Evolutionary conservation across 2,113 vertebrate species (phyloP).

Genomic region (Egretta garzetta): DNA sequence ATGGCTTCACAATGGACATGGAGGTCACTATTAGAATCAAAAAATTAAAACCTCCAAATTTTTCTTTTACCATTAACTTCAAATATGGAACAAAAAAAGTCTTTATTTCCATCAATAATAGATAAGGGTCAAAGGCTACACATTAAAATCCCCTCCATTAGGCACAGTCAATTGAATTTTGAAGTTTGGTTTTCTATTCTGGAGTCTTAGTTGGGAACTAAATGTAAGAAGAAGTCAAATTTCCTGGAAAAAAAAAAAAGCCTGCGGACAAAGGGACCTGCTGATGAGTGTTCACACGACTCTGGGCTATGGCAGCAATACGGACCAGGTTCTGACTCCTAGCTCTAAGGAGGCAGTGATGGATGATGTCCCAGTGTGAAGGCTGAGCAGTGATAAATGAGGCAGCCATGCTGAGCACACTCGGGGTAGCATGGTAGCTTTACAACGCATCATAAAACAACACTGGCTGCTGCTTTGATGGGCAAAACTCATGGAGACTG

Average conservation of each 20-base stretch:
- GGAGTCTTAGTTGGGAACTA: slow-evolving; percentile 49
- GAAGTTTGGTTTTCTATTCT: slow-evolving; percentile 20
- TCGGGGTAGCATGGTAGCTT: neutral
- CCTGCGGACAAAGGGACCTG: slow-evolving; percentile 61
- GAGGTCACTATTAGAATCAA: slow-evolving; percentile 8
- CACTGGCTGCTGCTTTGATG: slow-evolving; percentile 4
- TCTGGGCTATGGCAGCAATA: neutral
- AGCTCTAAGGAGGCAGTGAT: slow-evolving; percentile 63
- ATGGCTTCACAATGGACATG: slow-evolving; percentile 45
- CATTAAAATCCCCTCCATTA: slow-evolving; percentile 68
- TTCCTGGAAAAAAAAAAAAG: slow-evolving; percentile 44
- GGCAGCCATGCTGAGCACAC: slow-evolving; percentile 18
- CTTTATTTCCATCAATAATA: slow-evolving; percentile 64
- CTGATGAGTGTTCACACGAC: slow-evolving; percentile 13
- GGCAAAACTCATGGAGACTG: neutral
- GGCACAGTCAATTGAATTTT: slow-evolving; percentile 62
- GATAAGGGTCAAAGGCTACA: slow-evolving; percentile 46
- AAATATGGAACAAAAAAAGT: slow-evolving; percentile 62
- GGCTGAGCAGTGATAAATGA: slow-evolving; percentile 60
- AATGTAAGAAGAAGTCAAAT: slow-evolving; percentile 46
- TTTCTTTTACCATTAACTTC: slow-evolving; percentile 36
- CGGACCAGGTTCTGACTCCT: slow-evolving; percentile 1
- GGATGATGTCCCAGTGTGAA: slow-evolving; percentile 57
- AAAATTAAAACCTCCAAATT: slow-evolving; percentile 25
- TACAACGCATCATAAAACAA: slow-evolving; percentile 39